These are phyloP conservation scores for Pseudomyrmex flavicornis DNA, from an alignment of 1,140 invertebrate genomes.

Conservation along the genomic window DNA sequence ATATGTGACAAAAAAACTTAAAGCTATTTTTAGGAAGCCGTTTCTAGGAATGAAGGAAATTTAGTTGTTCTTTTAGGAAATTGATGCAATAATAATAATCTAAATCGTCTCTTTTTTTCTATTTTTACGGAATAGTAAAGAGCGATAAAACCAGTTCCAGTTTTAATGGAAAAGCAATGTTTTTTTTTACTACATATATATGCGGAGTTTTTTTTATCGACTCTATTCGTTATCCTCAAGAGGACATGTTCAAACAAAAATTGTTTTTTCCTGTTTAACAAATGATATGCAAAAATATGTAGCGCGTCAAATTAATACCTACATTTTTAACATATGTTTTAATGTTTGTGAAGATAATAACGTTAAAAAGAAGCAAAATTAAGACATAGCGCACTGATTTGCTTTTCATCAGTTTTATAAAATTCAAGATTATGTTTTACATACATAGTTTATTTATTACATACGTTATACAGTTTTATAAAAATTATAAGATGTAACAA, in stretches of 20 bases:
- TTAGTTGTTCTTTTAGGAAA: constrained; percentile 60
- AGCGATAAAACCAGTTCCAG: constrained; percentile 82
- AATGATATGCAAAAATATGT: no score
- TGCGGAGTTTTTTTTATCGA: neutral
- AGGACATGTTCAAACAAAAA: constrained; percentile 58
- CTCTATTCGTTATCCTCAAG: constrained; percentile 16
- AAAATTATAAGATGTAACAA: no score
- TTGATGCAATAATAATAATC: constrained; percentile 77
- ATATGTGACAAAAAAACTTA: neutral
- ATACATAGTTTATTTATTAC: no score
- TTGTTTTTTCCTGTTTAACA: neutral
- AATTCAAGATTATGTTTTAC: no score
- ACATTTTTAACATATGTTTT: no score
- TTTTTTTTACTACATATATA: constrained; percentile 73
- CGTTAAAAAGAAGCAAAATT: no score
- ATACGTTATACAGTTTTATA: no score
- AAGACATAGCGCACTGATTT: no score
- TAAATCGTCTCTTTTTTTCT: constrained; percentile 71
- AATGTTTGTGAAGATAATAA: no score
- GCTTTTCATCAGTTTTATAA: no score
- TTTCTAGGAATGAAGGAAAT: constrained; percentile 56
- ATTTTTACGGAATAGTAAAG: constrained; percentile 81
- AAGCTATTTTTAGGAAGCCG: constrained; percentile 32
- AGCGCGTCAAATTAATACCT: no score
- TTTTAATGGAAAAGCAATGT: constrained; percentile 83